These are phyloP conservation scores for Zapornia atra DNA, from an alignment of 2,113 vertebrate species.

Conservation along the genomic window DNA sequence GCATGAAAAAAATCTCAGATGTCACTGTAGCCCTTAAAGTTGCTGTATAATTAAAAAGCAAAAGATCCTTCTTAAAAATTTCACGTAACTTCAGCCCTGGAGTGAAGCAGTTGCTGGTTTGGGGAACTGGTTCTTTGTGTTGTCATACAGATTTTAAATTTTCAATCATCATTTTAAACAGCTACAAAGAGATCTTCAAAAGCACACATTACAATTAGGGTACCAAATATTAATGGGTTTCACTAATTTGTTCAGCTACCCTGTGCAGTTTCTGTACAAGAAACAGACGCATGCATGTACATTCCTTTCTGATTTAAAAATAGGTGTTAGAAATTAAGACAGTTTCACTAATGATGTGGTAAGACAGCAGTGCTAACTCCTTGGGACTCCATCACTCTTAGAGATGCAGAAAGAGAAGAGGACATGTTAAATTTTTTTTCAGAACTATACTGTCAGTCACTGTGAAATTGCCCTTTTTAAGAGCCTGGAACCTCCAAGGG, in stretches of 20 bases:
- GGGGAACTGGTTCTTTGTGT: background rate
- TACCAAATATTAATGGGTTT: background rate
- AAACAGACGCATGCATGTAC: background rate
- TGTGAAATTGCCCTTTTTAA: background rate
- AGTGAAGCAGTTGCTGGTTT: background rate
- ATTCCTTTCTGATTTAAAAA: background rate
- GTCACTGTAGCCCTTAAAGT: background rate
- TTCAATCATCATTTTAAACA: background rate
- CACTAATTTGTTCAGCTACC: background rate
- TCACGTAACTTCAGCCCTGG: background rate
- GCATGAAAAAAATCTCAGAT: constrained; percentile 1
- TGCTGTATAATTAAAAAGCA: background rate
- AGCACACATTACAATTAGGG: background rate
- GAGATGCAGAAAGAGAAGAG: background rate
- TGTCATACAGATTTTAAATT: background rate
- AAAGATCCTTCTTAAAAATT: background rate
- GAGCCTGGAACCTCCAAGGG: background rate
- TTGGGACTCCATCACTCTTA: background rate
- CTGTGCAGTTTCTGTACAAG: background rate
- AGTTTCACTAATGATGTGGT: background rate
- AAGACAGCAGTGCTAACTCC: background rate
- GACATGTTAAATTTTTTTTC: background rate
- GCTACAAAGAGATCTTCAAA: background rate
- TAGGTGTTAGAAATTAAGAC: background rate
- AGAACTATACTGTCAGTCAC: background rate